Evolutionary conservation across 2,797 vertebrate genomes (phyloP).

Genomic region (Aplochiton taeniatus): DNA sequence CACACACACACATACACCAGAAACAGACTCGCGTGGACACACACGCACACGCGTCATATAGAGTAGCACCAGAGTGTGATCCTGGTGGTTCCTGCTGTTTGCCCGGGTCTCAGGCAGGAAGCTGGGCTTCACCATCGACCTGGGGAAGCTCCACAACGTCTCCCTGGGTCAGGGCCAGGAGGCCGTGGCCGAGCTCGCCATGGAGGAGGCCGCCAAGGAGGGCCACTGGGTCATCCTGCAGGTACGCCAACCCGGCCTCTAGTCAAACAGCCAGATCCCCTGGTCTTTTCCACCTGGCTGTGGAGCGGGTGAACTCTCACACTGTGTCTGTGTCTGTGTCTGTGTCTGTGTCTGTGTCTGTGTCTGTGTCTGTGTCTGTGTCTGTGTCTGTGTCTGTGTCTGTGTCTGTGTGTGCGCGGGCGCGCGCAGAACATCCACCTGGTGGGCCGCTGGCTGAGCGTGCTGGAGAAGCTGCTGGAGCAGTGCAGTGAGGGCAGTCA

Average conservation of each 20-base stretch:
- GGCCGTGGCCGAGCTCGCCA: constrained; percentile 80
- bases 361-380: not conserved
- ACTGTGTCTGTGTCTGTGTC: not conserved
- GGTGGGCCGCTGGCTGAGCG: constrained; percentile 80
- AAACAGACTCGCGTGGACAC: not conserved
- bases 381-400: constrained; percentile 4
- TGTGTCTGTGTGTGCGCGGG: not conserved
- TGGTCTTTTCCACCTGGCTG: too few relatives aligned
- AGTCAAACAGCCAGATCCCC: too few relatives aligned
- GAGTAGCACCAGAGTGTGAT: not conserved
- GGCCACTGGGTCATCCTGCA: constrained; percentile 90
- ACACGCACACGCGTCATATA: not conserved
- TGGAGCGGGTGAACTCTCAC: too few relatives aligned
- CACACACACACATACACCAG: constrained; percentile 9
- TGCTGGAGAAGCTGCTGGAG: constrained; percentile 80
- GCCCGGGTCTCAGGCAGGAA: constrained; percentile 71
- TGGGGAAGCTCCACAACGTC: constrained; percentile 84
- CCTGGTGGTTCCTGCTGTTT: not conserved
- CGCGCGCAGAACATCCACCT: constrained; percentile 85
- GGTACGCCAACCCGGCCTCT: constrained; percentile 56
- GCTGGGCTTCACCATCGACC: constrained; percentile 84
- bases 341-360: not conserved
- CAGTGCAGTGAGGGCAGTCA: constrained; percentile 75
- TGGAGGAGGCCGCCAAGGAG: constrained; percentile 86
- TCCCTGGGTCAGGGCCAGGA: constrained; percentile 86